These are phyloP conservation scores for Pluvianellus socialis DNA, from an alignment of 2,113 vertebrate species.

Conservation along the genomic window DNA sequence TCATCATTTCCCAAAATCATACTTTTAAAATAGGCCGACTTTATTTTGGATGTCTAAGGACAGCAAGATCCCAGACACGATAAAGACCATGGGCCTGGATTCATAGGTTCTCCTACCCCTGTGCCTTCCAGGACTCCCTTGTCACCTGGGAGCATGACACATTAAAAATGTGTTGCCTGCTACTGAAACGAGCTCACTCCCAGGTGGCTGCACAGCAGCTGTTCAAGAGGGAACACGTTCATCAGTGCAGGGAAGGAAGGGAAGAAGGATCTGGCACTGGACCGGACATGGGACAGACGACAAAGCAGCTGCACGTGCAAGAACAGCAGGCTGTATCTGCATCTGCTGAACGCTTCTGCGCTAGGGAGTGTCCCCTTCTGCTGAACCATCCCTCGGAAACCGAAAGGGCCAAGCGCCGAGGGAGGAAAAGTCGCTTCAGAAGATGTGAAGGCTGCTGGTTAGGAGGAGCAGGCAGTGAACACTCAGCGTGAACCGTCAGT, in stretches of 20 bases:
- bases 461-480: neutral
- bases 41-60: neutral
- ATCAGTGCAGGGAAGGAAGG: neutral
- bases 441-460: neutral
- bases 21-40: fast-evolving
- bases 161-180: neutral
- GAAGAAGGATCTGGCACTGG: neutral
- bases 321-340: neutral
- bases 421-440: neutral
- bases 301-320: neutral
- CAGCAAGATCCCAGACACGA: neutral
- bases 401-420: neutral
- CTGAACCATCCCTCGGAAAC: neutral
- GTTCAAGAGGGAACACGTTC: neutral
- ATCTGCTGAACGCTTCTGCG: neutral
- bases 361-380: neutral
- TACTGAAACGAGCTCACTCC: neutral
- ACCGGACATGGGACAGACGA: neutral
- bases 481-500: neutral
- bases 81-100: neutral
- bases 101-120: neutral
- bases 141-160: neutral
- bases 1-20: neutral
- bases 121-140: neutral
- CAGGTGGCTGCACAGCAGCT: neutral